A percentile compares a stretch with the other conserved stretches of the same genome.
These are phyloP conservation scores for Eptatretus atami DNA, from an alignment of 2,797 vertebrate genomes.

Conservation along the genomic window DNA sequence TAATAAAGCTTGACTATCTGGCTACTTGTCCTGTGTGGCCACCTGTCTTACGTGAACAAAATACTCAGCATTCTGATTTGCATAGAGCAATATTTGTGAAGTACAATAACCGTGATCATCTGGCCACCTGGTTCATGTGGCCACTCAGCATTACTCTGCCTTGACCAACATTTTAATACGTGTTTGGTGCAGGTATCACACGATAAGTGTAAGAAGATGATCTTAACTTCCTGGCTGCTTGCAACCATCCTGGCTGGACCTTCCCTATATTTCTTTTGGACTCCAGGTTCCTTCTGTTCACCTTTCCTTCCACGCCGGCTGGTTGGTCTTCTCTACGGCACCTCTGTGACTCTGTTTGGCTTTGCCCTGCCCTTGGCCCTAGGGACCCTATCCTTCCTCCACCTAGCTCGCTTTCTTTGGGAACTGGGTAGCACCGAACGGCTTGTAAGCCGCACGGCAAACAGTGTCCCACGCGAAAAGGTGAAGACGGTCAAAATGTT, in stretches of 20 bases:
- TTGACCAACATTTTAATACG: too few species aligned
- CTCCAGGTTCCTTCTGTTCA: constrained; percentile 22
- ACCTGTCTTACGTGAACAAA: too few species aligned
- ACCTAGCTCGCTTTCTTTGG: constrained; percentile 67
- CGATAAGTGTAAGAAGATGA: constrained; percentile 75
- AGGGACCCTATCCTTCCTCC: constrained; percentile 44
- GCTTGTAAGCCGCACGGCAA: constrained; percentile 50
- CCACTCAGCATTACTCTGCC: too few species aligned
- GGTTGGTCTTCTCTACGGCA: constrained; percentile 25
- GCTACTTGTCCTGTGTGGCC: too few species aligned
- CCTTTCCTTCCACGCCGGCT: constrained; percentile 41
- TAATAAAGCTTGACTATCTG: too few species aligned
- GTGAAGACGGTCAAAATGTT: constrained; percentile 97
- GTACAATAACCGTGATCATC: too few species aligned
- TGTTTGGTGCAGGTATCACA: constrained; percentile 19
- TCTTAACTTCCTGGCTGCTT: constrained; percentile 40
- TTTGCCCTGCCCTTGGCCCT: constrained; percentile 32
- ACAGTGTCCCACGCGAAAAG: constrained; percentile 67
- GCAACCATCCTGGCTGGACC: constrained; percentile 29
- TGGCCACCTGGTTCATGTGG: too few species aligned
- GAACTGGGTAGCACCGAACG: constrained; percentile 40
- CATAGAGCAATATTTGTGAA: too few species aligned
- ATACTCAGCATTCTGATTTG: too few species aligned
- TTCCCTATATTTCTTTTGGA: constrained; percentile 26
- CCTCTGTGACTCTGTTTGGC: constrained; percentile 26